Evolutionary conservation across 1,140 invertebrate species (phyloP).

Genomic region (Temnothorax longispinosus): DNA sequence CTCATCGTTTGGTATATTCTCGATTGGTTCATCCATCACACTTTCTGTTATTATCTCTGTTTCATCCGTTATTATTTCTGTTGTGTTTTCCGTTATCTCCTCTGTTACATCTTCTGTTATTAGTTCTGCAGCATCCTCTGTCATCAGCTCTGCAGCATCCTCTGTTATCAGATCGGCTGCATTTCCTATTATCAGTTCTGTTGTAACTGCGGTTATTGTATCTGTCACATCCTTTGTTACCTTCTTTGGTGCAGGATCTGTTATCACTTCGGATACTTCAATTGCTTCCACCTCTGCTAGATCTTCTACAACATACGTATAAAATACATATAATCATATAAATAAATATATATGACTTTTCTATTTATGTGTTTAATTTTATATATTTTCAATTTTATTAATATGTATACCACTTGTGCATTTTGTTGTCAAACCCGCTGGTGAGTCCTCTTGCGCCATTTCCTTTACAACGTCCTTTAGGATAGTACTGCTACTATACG

Average conservation of each 20-base stretch:
- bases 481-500: not conserved
- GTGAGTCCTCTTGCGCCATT: not conserved
- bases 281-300: conserved; percentile 6
- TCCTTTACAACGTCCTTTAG: not conserved
- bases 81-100: no score
- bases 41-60: not conserved
- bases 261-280: conserved; percentile 5
- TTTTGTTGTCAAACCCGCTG: not conserved
- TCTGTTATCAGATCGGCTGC: not conserved
- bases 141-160: not conserved
- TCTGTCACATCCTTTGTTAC: not conserved
- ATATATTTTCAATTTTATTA: conserved; percentile 51
- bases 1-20: not conserved
- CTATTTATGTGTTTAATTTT: conserved; percentile 26
- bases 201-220: not conserved
- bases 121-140: not conserved
- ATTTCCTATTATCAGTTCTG: not conserved
- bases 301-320: conserved; percentile 63
- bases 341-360: conserved; percentile 54
- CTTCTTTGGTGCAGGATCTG: not conserved
- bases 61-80: not conserved
- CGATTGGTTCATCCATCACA: not conserved
- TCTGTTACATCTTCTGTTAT: no score
- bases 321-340: conserved; percentile 40
- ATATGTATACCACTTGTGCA: not conserved